Evolutionary conservation across 2,797 vertebrate species (phyloP).

Genomic region (Brachyrhaphis roseni): DNA sequence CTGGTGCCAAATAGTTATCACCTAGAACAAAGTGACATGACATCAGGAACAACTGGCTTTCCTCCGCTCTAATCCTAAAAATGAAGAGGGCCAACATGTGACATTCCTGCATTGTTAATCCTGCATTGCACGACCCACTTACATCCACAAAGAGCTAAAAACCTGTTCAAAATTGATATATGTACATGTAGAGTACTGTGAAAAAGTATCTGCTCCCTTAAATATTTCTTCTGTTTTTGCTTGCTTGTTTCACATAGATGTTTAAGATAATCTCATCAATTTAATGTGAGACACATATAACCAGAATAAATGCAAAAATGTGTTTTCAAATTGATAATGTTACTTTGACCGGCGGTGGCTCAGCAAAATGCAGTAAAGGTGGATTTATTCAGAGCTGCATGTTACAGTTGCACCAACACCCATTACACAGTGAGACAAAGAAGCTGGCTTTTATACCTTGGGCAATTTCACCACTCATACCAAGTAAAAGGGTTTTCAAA

Average conservation of each 20-base stretch:
- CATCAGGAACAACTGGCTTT: conserved; percentile 52
- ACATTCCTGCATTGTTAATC: conserved; percentile 50
- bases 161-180: not conserved
- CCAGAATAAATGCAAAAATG: not conserved
- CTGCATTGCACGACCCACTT: conserved; percentile 22
- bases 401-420: no score
- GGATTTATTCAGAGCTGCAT: no score
- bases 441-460: no score
- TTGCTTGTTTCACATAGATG: not conserved
- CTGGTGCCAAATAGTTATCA: conserved; percentile 44
- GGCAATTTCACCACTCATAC: no score
- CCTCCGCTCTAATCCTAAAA: conserved; percentile 48
- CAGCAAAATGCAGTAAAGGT: no score
- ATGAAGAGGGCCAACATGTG: conserved; percentile 39
- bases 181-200: not conserved
- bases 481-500: no score
- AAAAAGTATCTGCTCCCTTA: not conserved
- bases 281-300: not conserved
- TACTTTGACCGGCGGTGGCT: no score
- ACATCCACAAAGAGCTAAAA: conserved; percentile 29
- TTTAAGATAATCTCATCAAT: not conserved
- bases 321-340: not conserved
- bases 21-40: conserved; percentile 56
- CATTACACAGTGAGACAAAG: no score
- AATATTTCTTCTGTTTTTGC: not conserved